These are phyloP conservation scores for Lichenostomus cassidix DNA, from an alignment of 2,113 vertebrate genomes.

Conservation along the genomic window DNA sequence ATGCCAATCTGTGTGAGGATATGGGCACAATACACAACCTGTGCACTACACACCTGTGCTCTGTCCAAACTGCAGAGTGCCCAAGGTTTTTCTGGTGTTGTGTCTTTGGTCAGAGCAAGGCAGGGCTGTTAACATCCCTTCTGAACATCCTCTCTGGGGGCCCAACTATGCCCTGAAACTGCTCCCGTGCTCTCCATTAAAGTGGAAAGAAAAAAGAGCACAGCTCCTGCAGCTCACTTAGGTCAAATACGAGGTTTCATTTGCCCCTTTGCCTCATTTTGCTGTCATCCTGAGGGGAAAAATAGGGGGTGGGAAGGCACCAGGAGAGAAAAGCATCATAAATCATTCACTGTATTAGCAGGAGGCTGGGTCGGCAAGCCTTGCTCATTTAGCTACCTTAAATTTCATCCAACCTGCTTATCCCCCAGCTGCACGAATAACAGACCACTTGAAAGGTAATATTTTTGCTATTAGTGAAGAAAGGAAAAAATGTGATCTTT, in stretches of 20 bases:
- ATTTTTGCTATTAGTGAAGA: constrained; percentile 70
- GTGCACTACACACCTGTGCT: not conserved
- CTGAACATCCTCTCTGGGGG: not conserved
- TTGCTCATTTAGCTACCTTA: constrained; percentile 63
- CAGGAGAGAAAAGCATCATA: constrained; percentile 36
- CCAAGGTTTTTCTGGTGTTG: not conserved
- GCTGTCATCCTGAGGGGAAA: constrained; percentile 32
- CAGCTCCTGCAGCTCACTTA: not conserved
- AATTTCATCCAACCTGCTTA: constrained; percentile 54
- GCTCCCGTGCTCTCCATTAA: not conserved
- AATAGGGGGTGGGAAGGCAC: constrained; percentile 22
- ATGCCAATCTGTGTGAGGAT: not conserved
- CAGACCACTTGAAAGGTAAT: constrained; percentile 64
- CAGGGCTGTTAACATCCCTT: not conserved
- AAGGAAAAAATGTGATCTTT: constrained; percentile 66
- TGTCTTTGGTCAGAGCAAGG: not conserved
- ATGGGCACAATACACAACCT: not conserved
- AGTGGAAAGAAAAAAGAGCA: not conserved
- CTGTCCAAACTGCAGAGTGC: not conserved
- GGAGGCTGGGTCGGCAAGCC: constrained; percentile 30
- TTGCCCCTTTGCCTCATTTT: constrained; percentile 20
- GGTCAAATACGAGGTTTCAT: not conserved
- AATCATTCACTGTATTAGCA: constrained; percentile 53
- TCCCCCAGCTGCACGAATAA: constrained; percentile 57
- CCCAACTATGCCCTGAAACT: not conserved